Evolutionary conservation across 2,113 vertebrate species (phyloP).

Genomic region (Micromys minutus): DNA sequence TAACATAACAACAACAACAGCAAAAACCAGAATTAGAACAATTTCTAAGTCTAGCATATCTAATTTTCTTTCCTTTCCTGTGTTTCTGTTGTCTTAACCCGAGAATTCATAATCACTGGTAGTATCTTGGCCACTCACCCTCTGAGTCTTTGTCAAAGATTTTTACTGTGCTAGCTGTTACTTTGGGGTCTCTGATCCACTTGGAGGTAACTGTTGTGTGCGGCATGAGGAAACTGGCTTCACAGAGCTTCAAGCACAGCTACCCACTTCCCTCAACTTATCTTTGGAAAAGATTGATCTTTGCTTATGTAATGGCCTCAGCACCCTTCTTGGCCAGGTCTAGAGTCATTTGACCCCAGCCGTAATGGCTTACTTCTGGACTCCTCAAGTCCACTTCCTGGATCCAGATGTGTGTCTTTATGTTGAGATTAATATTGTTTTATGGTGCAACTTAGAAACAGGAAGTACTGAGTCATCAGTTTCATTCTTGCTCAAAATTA

Average conservation of each 20-base stretch:
- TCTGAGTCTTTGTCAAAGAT: not conserved
- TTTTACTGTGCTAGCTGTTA: not conserved
- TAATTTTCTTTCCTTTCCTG: not conserved
- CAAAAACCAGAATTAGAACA: not conserved
- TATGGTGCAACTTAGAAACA: not conserved
- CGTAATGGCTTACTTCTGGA: not conserved
- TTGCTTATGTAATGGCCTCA: not conserved
- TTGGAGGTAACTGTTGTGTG: not conserved
- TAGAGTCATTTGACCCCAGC: not conserved
- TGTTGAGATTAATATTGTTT: not conserved
- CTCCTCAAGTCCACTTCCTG: not conserved
- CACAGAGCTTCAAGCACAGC: not conserved
- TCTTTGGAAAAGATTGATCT: not conserved
- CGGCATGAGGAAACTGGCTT: not conserved
- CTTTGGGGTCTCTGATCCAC: not conserved
- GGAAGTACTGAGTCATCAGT: not conserved
- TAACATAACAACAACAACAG: not conserved
- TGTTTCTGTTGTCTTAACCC: not conserved
- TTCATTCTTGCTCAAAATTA: not conserved
- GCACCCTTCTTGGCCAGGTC: not conserved
- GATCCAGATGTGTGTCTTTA: not conserved
- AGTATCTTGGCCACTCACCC: not conserved
- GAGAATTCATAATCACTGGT: not conserved
- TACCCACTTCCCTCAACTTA: not conserved
- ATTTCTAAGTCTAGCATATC: not conserved